Evolutionary conservation across 2,797 vertebrate genomes (phyloP).

Genomic region (Hippoglossus hippoglossus): DNA sequence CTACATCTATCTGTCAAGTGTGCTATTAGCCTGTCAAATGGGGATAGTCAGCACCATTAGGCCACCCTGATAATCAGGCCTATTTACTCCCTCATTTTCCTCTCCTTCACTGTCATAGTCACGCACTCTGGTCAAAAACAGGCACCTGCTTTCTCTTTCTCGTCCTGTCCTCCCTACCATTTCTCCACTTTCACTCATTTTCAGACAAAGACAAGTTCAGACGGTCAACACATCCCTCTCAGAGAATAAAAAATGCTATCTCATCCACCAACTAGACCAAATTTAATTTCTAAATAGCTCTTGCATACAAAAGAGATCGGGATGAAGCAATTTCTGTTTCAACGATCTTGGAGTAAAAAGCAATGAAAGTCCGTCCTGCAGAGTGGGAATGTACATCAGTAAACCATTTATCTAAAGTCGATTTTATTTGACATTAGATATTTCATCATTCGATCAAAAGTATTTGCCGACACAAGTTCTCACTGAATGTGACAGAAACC

Average conservation of each 20-base stretch:
- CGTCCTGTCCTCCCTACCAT: slow-evolving; percentile 32
- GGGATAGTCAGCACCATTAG: slow-evolving; percentile 78
- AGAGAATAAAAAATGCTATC: slow-evolving; percentile 62
- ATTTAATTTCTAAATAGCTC: slow-evolving; percentile 60
- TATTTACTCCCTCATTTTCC: slow-evolving; percentile 80
- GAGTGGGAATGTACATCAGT: slow-evolving; percentile 21
- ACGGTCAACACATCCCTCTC: slow-evolving; percentile 43
- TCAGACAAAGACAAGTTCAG: slow-evolving; percentile 62
- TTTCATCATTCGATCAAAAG: slow-evolving; percentile 18
- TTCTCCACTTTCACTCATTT: slow-evolving; percentile 27
- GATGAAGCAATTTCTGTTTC: slow-evolving; percentile 48
- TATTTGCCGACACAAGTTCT: neutral
- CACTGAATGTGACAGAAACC: slow-evolving; percentile 9
- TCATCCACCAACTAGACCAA: slow-evolving; percentile 26
- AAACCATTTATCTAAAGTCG: slow-evolving; percentile 3
- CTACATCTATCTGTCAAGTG: slow-evolving; percentile 83
- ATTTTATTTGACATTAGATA: slow-evolving; percentile 13
- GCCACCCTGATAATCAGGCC: slow-evolving; percentile 80
- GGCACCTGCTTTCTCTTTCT: slow-evolving; percentile 32
- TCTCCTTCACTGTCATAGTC: slow-evolving; percentile 67
- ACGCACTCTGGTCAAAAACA: slow-evolving; percentile 43
- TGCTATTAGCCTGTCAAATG: slow-evolving; percentile 83
- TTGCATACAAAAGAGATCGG: slow-evolving; percentile 37
- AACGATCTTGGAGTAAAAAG: slow-evolving; percentile 31
- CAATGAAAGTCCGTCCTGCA: slow-evolving; percentile 24